phyloP scores from a whole-genome alignment of 1,140 invertebrate genomes.

The Magallana angulata region DNA sequence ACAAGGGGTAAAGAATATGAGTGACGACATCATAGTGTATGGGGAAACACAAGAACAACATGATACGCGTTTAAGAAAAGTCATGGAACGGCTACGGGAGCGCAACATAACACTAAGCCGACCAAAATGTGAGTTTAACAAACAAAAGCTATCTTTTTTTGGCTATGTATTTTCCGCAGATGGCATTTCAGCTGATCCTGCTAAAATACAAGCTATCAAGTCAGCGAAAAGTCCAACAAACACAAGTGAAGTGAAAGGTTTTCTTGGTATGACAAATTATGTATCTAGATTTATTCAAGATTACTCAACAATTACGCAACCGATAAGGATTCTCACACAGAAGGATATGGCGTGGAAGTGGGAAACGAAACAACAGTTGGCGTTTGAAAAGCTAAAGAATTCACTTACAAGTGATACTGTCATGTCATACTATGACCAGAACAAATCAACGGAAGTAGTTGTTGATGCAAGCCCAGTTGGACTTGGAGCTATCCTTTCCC shows the following conservation, averaged over 20 bases:
- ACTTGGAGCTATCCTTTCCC: constrained; percentile 47
- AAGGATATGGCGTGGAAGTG: constrained; percentile 58
- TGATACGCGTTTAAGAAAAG: neutral
- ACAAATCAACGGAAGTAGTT: constrained; percentile 46
- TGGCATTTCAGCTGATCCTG: constrained; percentile 57
- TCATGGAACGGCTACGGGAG: neutral
- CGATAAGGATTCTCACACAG: constrained; percentile 56
- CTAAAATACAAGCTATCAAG: constrained; percentile 76
- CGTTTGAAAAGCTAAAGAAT: constrained; percentile 57
- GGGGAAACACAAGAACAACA: constrained; percentile 39
- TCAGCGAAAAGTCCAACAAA: constrained; percentile 45
- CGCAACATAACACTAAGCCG: constrained; percentile 46
- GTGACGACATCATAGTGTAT: constrained; percentile 51
- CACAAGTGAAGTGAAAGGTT: constrained; percentile 58
- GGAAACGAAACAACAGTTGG: constrained; percentile 48
- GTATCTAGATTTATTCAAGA: constrained; percentile 57
- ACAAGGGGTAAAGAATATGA: constrained; percentile 44
- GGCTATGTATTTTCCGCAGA: constrained; percentile 53
- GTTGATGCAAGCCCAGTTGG: constrained; percentile 60
- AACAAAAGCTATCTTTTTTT: constrained; percentile 53
- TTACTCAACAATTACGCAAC: constrained; percentile 56
- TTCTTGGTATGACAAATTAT: constrained; percentile 62
- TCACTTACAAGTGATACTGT: constrained; percentile 54
- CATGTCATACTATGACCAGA: constrained; percentile 60
- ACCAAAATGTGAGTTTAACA: constrained; percentile 50